Conservation (phyloP, 1,140 invertebrate species). For the Rhizoglyphus robini region DNA sequence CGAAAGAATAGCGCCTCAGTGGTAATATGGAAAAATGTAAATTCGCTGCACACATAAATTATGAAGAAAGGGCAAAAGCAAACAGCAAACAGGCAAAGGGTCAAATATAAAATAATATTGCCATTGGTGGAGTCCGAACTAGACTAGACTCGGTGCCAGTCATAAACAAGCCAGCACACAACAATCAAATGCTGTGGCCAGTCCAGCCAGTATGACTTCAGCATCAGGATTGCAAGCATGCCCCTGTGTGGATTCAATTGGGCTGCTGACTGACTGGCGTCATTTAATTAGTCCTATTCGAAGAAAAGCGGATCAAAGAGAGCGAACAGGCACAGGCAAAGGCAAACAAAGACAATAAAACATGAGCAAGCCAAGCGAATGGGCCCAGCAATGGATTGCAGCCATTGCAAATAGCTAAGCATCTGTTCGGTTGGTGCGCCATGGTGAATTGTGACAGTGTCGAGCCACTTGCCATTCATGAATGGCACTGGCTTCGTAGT, state of each 20-base stretch:
- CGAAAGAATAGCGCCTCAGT: not conserved
- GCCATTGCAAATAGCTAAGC: no score
- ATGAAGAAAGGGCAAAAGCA: not conserved
- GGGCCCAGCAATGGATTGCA: no score
- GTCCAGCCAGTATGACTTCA: not conserved
- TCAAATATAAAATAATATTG: no score
- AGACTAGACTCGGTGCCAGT: no score
- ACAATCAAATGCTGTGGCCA: not conserved
- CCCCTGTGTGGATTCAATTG: not conserved
- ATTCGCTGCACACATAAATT: conserved; percentile 4
- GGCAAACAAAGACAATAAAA: not conserved
- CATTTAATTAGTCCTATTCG: conserved; percentile 7
- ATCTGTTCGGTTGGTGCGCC: no score
- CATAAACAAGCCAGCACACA: not conserved
- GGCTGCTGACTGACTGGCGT: not conserved
- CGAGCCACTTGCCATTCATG: no score
- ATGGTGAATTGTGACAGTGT: no score
- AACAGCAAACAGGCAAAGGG: not conserved
- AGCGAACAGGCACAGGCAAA: not conserved
- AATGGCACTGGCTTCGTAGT: no score
- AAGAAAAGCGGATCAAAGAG: not conserved
- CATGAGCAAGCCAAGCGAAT: not conserved
- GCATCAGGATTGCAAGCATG: not conserved
- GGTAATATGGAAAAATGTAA: conserved; percentile 4
- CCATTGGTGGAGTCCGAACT: no score